These are phyloP conservation scores for Melanotus villosus DNA, from an alignment of 2,888 invertebrate genomes.

Conservation along the genomic window DNA sequence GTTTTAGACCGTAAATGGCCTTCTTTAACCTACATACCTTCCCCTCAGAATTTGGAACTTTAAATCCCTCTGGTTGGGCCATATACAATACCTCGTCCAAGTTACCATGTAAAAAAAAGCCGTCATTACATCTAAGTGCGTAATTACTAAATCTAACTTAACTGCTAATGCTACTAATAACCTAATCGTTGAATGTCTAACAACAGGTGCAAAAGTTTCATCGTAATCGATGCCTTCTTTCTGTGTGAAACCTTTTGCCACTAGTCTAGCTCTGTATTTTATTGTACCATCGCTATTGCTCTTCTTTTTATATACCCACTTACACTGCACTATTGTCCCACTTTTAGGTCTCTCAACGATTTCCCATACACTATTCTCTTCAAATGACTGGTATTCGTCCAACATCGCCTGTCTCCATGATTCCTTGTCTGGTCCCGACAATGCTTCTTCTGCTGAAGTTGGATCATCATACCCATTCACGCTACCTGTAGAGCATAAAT, in stretches of 20 bases:
- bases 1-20: too few relatives aligned
- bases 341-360: slow-evolving; percentile 49
- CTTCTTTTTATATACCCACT: slow-evolving; percentile 58
- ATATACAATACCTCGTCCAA: too few relatives aligned
- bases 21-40: too few relatives aligned
- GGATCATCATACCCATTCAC: slow-evolving; percentile 33
- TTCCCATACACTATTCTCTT: slow-evolving; percentile 58
- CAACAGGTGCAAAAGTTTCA: too few relatives aligned
- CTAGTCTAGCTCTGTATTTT: slow-evolving; percentile 51
- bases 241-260: slow-evolving; percentile 54
- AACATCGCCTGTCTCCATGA: slow-evolving; percentile 54
- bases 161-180: slow-evolving; percentile 47
- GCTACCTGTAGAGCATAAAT: too few relatives aligned
- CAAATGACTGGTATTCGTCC: too few relatives aligned
- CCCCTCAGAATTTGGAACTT: background rate
- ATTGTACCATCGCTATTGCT: slow-evolving; percentile 48
- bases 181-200: too few relatives aligned
- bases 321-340: slow-evolving; percentile 54
- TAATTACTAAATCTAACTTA: slow-evolving; percentile 46
- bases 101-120: slow-evolving; percentile 55
- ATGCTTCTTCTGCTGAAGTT: slow-evolving; percentile 48
- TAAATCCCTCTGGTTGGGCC: too few relatives aligned
- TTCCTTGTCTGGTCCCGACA: slow-evolving; percentile 51
- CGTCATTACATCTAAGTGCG: slow-evolving; percentile 48
- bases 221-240: slow-evolving; percentile 50